Percentiles rank a stretch among this genome's conserved stretches.
Evolutionary conservation across 2,113 vertebrate genomes (phyloP).

Genomic region (Centrocercus urophasianus): DNA sequence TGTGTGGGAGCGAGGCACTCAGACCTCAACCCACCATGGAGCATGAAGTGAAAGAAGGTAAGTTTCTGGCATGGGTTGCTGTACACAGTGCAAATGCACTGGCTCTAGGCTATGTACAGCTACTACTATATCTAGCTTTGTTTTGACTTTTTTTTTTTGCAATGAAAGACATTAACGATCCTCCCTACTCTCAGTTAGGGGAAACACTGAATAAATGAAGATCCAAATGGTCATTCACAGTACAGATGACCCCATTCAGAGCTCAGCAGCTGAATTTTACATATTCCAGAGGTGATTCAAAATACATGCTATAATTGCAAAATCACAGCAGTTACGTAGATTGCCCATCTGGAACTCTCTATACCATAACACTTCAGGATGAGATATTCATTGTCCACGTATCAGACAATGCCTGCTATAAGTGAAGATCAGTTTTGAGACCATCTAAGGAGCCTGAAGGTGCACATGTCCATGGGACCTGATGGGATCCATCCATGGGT

Average conservation of each 20-base stretch:
- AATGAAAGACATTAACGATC: not conserved
- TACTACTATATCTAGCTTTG: not conserved
- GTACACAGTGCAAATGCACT: not conserved
- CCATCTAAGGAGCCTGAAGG: too few species aligned
- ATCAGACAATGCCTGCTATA: not conserved
- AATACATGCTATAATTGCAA: not conserved
- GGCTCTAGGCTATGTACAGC: not conserved
- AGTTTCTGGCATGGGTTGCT: not conserved
- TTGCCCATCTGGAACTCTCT: not conserved
- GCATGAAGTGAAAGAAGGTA: fast-evolving
- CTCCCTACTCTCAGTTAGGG: not conserved
- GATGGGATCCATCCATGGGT: too few species aligned
- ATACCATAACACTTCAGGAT: not conserved
- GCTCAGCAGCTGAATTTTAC: not conserved
- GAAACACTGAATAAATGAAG: not conserved
- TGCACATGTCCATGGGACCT: too few species aligned
- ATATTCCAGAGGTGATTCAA: not conserved
- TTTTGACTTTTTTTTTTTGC: not conserved
- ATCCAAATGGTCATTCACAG: not conserved
- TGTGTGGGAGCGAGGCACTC: fast-evolving
- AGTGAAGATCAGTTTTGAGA: too few species aligned
- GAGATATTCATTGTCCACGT: not conserved
- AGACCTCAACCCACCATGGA: fast-evolving
- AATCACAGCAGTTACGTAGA: not conserved
- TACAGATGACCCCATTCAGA: not conserved